These are phyloP conservation scores for Ennomos quercinarius DNA, from an alignment of 2,888 invertebrate genomes.

Conservation along the genomic window DNA sequence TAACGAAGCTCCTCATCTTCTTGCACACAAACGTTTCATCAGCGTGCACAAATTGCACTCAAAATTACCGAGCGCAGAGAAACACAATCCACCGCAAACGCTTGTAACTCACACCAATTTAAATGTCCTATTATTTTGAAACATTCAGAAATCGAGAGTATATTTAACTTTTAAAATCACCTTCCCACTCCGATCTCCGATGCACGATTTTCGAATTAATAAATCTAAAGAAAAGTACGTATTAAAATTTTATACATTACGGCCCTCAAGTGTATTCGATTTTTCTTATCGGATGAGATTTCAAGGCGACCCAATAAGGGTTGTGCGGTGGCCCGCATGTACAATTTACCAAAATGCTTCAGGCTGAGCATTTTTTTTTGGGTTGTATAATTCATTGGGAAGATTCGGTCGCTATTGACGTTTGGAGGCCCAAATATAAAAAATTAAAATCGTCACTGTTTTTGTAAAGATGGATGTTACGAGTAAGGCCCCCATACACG, in stretches of 20 bases:
- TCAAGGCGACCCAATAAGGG: constrained; percentile 54
- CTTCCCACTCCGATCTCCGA: not conserved
- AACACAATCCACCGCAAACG: constrained; percentile 4
- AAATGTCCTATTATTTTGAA: constrained; percentile 33
- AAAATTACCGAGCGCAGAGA: constrained; percentile 16
- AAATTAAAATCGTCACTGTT: constrained; percentile 34
- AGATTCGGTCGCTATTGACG: constrained; percentile 24
- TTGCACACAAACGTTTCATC: constrained; percentile 23
- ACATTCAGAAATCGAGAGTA: constrained; percentile 35
- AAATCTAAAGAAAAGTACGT: constrained; percentile 45
- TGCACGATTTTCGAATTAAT: constrained; percentile 45
- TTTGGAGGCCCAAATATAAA: constrained; percentile 31
- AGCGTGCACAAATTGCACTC: constrained; percentile 21
- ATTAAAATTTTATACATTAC: constrained; percentile 50
- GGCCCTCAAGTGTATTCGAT: constrained; percentile 53
- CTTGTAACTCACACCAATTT: constrained; percentile 15
- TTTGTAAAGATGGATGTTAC: constrained; percentile 25
- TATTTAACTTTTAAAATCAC: constrained; percentile 9
- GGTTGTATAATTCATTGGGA: constrained; percentile 26
- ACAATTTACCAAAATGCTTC: constrained; percentile 53
- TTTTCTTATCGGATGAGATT: constrained; percentile 59
- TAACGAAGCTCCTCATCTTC: constrained; percentile 3
- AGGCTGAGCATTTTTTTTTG: constrained; percentile 39
- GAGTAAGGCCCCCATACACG: too few species aligned
- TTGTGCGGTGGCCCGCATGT: constrained; percentile 32